phyloP scores from a whole-genome alignment of 2,113 vertebrate species.

The Forbesichthys papilliferus region DNA sequence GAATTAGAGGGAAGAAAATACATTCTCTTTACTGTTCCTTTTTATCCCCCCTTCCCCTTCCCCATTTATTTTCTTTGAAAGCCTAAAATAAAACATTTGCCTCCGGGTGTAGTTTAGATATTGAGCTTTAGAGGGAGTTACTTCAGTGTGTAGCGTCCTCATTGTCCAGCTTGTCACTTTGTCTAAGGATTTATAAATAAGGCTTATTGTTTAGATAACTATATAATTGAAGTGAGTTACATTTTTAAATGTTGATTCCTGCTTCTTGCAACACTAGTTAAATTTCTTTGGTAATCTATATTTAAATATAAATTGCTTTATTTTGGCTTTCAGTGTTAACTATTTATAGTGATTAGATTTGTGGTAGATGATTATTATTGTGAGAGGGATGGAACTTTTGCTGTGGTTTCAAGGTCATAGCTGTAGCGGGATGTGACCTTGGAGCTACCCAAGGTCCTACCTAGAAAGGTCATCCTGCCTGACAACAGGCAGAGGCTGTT shows the following conservation, averaged over 20 bases:
- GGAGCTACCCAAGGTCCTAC: neutral
- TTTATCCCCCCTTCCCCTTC: neutral
- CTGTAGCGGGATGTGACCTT: neutral
- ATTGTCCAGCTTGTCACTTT: neutral
- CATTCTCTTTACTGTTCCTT: conserved; percentile 23
- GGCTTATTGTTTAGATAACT: neutral
- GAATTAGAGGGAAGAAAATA: conserved; percentile 13
- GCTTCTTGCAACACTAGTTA: neutral
- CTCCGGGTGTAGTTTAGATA: conserved; percentile 18
- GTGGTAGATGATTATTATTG: conserved; percentile 1
- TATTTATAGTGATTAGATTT: neutral
- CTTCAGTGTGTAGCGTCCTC: neutral
- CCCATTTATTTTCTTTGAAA: conserved; percentile 30
- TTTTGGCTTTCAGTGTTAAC: neutral
- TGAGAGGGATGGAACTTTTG: neutral
- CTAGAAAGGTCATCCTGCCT: conserved; percentile 5
- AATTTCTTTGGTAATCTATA: too few species aligned
- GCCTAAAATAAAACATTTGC: conserved; percentile 29
- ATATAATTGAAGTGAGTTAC: too few species aligned
- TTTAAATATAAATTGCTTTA: neutral
- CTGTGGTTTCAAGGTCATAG: neutral
- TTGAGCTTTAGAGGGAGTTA: conserved; percentile 9
- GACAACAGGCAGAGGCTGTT: neutral
- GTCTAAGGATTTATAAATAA: conserved; percentile 9
- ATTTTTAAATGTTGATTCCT: too few species aligned